A percentile compares a stretch with the other conserved stretches of the same genome.
Conservation (phyloP, 1,140 invertebrate genomes). For the Drosophila tropicalis region DNA sequence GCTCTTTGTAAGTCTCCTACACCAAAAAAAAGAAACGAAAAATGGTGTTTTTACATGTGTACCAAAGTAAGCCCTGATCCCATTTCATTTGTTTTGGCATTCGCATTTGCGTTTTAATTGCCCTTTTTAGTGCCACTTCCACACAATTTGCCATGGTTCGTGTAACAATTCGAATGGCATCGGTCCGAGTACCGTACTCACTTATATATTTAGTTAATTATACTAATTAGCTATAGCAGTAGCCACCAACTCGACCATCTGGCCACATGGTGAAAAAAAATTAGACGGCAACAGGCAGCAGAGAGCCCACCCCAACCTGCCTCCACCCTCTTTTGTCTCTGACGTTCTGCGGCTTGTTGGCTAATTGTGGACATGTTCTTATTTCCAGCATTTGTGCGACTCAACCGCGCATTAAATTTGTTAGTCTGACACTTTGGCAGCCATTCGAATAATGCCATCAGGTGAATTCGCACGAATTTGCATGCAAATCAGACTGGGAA, state of each 20-base stretch:
- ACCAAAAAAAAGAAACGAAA: constrained; percentile 28
- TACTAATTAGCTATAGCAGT: constrained; percentile 72
- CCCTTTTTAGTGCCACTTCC: constrained; percentile 80
- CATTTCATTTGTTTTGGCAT: constrained; percentile 34
- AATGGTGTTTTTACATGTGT: constrained; percentile 56
- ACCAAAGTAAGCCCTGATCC: constrained; percentile 7
- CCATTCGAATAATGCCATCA: background rate
- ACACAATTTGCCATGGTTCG: constrained; percentile 79
- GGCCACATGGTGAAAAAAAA: constrained; percentile 61
- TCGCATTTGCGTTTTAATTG: constrained; percentile 74
- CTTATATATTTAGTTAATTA: constrained; percentile 81
- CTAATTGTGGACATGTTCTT: constrained; percentile 59
- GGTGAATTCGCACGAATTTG: constrained; percentile 33
- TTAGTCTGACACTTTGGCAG: constrained; percentile 55
- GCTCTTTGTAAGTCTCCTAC: constrained; percentile 14
- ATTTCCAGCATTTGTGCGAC: constrained; percentile 43
- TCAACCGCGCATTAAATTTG: constrained; percentile 58
- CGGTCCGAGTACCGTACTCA: constrained; percentile 45
- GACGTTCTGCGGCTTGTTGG: constrained; percentile 35
- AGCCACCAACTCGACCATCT: constrained; percentile 53
- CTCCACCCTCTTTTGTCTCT: constrained; percentile 11
- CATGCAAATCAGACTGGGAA: constrained; percentile 53
- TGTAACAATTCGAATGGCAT: constrained; percentile 74
- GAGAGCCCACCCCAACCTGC: constrained; percentile 28
- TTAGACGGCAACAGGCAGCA: constrained; percentile 30